These are phyloP conservation scores for Poecilia wingei DNA, from an alignment of 2,797 vertebrate genomes.

Conservation along the genomic window DNA sequence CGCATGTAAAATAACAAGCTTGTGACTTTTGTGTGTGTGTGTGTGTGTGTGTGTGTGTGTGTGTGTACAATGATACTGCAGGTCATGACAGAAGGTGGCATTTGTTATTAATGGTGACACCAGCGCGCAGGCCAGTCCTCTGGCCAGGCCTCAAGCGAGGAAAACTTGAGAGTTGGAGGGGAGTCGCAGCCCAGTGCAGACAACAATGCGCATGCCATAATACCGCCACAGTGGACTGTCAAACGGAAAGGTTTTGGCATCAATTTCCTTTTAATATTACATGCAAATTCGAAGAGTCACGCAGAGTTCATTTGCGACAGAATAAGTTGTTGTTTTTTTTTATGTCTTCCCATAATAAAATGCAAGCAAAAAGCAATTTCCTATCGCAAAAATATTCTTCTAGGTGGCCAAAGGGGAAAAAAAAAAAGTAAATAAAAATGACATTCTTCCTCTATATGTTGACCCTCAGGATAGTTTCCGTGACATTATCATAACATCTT, in stretches of 20 bases:
- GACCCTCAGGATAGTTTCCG: slow-evolving; percentile 39
- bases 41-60: slow-evolving; percentile 36
- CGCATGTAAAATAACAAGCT: not conserved
- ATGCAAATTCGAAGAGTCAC: slow-evolving; percentile 63
- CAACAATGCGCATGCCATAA: slow-evolving; percentile 29
- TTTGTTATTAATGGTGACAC: slow-evolving; percentile 83
- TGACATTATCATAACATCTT: slow-evolving; percentile 59
- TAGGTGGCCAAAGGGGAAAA: not conserved
- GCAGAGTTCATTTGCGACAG: slow-evolving; percentile 59
- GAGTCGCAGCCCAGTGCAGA: slow-evolving; percentile 24
- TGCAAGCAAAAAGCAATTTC: slow-evolving; percentile 17
- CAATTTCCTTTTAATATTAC: slow-evolving; percentile 59
- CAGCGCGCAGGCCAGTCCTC: slow-evolving; percentile 44
- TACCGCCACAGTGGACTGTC: slow-evolving; percentile 22
- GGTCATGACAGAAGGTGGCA: slow-evolving; percentile 80
- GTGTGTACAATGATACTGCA: slow-evolving; percentile 55
- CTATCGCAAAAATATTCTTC: slow-evolving; percentile 31
- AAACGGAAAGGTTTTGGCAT: slow-evolving; percentile 59
- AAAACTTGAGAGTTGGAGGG: slow-evolving; percentile 46
- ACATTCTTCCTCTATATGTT: slow-evolving; percentile 26
- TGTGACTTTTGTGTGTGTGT: slow-evolving; percentile 1
- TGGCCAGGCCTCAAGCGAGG: slow-evolving; percentile 61
- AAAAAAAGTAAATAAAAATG: slow-evolving; percentile 3
- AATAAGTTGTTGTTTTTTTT: slow-evolving; percentile 19
- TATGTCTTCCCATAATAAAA: slow-evolving; percentile 24